Conservation (phyloP, 2,888 invertebrate genomes). For the Oscheius myriophilus region DNA sequence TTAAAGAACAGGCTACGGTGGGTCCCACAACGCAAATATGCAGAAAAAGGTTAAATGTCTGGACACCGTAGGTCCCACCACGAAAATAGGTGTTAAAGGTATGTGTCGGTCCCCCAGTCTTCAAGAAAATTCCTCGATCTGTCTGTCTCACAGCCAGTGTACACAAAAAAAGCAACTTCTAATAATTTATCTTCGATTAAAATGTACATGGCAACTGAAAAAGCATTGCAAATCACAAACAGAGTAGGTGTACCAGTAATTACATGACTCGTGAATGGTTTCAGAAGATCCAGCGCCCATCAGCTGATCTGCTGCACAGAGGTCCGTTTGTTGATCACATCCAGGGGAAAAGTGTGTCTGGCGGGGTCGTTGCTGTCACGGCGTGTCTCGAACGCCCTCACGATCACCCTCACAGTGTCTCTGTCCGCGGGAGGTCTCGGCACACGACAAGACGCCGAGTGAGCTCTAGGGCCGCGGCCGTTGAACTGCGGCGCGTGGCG, state of each 20-base stretch:
- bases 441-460: slow-evolving; percentile 26
- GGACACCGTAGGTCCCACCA: no score
- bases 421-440: slow-evolving; percentile 22
- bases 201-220: no score
- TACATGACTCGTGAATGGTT: slow-evolving; percentile 10
- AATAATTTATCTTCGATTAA: no score
- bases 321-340: slow-evolving; percentile 38
- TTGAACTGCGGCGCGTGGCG: slow-evolving; percentile 39
- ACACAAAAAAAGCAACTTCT: no score
- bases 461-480: slow-evolving; percentile 29
- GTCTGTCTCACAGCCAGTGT: no score
- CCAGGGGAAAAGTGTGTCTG: slow-evolving; percentile 40
- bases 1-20: no score
- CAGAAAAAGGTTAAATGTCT: no score
- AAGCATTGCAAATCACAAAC: no score
- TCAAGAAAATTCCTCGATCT: no score
- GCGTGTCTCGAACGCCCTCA: slow-evolving; percentile 33
- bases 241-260: slow-evolving; percentile 19
- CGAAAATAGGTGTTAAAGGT: no score
- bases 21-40: no score
- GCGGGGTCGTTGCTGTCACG: slow-evolving; percentile 17
- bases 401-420: slow-evolving; percentile 35
- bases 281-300: background rate
- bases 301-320: slow-evolving; percentile 45
- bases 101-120: no score